A percentile compares a stretch with the other conserved stretches of the same genome.
These are phyloP conservation scores for Bombycilla garrulus DNA, from an alignment of 2,113 vertebrate species.

Conservation along the genomic window DNA sequence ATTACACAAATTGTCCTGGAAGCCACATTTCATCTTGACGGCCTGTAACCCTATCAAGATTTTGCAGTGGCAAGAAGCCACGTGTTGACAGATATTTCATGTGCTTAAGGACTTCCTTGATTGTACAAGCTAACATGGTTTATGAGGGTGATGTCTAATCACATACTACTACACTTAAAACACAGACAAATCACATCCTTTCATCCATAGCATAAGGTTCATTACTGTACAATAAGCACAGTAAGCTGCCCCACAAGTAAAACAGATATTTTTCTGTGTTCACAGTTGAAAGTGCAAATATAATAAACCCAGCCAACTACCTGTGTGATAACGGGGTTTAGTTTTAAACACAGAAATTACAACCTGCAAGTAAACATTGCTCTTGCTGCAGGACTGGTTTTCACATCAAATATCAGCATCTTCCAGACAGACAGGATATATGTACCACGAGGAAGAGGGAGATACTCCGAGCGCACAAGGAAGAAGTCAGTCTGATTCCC, in stretches of 20 bases:
- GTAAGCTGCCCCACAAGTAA: slow-evolving; percentile 37
- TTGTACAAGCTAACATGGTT: not conserved
- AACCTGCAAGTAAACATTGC: not conserved
- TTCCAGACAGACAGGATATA: not conserved
- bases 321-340: not conserved
- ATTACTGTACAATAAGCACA: slow-evolving; percentile 27
- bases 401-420: not conserved
- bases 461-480: not conserved
- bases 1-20: slow-evolving; percentile 5
- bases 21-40: not conserved
- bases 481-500: not conserved
- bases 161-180: not conserved
- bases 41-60: not conserved
- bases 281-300: not conserved
- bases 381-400: not conserved
- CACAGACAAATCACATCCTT: slow-evolving; percentile 35
- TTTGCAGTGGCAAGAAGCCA: not conserved
- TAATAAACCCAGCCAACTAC: slow-evolving; percentile 9
- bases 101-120: not conserved
- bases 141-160: not conserved
- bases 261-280: slow-evolving; percentile 1
- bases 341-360: slow-evolving; percentile 33
- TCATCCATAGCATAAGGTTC: slow-evolving; percentile 6
- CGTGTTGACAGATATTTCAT: not conserved
- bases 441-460: not conserved